phyloP scores from a whole-genome alignment of 1,140 invertebrate genomes.

The Pantala flavescens region DNA sequence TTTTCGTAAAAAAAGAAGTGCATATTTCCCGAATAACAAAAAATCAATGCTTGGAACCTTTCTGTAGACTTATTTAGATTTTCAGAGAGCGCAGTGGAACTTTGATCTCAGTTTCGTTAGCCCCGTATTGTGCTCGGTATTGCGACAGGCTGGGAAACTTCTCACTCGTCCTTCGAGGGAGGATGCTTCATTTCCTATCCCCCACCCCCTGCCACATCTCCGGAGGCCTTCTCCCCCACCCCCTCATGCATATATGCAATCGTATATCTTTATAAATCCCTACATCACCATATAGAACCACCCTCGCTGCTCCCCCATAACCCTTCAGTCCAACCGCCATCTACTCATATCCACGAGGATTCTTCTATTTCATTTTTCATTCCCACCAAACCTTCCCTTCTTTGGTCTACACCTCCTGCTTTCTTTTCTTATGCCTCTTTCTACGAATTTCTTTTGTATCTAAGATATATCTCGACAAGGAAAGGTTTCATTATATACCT shows the following conservation, averaged over 20 bases:
- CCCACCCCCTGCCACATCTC: background rate
- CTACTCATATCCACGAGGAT: slow-evolving; percentile 5
- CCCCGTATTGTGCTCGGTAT: no score
- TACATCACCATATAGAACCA: slow-evolving; percentile 5
- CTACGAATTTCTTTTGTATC: no score
- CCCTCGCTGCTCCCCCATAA: background rate
- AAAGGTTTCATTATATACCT: no score
- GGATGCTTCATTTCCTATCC: background rate
- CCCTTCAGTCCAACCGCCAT: background rate
- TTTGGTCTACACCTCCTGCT: background rate
- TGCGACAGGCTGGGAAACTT: no score
- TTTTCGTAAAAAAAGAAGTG: no score
- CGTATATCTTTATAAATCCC: slow-evolving; percentile 10
- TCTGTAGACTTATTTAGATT: no score
- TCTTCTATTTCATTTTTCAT: slow-evolving; percentile 7
- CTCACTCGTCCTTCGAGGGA: background rate
- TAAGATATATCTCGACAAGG: no score
- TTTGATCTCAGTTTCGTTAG: no score
- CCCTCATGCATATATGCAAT: slow-evolving; percentile 1
- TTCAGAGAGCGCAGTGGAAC: no score
- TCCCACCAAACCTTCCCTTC: background rate
- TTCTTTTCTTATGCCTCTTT: background rate
- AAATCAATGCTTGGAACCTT: no score
- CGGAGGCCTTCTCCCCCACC: background rate
- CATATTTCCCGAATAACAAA: no score